A percentile compares a stretch with the other conserved stretches of the same genome.
Conservation (phyloP, 2,797 vertebrate species). For the Falco biarmicus region DNA sequence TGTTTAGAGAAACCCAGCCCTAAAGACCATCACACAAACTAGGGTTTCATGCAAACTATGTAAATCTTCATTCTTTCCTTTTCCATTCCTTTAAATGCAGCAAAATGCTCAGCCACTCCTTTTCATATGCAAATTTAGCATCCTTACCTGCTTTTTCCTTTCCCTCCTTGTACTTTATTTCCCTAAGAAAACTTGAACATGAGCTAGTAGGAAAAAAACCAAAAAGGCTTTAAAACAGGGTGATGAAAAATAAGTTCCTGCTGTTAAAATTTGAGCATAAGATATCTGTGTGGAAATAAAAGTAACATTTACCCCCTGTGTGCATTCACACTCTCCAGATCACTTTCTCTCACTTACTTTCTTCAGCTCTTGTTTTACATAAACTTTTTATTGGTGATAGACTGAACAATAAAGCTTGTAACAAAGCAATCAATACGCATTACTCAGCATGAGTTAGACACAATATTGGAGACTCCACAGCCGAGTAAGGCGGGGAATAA, state of each 20-base stretch:
- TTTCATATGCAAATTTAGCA: not conserved
- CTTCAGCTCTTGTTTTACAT: constrained; percentile 33
- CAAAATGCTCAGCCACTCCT: not conserved
- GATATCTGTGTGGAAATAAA: not conserved
- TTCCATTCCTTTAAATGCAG: not conserved
- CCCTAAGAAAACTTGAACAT: not conserved
- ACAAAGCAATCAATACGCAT: constrained; percentile 62
- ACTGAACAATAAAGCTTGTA: constrained; percentile 61
- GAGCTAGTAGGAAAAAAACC: not conserved
- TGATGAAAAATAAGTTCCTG: not conserved
- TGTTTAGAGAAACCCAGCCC: not conserved
- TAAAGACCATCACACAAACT: not conserved
- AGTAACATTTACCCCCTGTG: not conserved
- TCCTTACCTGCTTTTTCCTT: not conserved
- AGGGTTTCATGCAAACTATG: not conserved
- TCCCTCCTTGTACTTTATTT: not conserved
- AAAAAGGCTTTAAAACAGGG: not conserved
- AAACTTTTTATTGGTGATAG: constrained; percentile 60
- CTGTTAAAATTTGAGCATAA: not conserved
- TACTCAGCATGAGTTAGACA: constrained; percentile 54
- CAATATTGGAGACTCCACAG: constrained; percentile 21
- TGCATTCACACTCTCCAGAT: not conserved
- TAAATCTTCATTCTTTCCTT: not conserved
- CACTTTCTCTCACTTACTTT: not conserved
- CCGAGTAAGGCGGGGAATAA: constrained; percentile 6